Base-by-base conservation (phyloP, 2,797 vertebrate genomes). In the Lutjanus campechanus region DNA sequence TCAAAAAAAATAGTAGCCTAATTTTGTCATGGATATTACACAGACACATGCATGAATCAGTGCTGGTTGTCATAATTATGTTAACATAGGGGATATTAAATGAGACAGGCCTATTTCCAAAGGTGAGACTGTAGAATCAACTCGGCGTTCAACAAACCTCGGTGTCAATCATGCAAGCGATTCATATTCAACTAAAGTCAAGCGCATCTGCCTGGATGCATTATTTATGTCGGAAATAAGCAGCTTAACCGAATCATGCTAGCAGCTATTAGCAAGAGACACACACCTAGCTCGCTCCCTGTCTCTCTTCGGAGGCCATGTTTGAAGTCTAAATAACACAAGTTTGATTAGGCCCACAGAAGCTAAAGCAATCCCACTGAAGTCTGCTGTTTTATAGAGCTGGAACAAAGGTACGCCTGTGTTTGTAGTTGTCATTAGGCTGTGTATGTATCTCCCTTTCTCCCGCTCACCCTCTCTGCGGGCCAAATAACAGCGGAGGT, bases 211-310 rank as follows among this genome's bases (percentile, higher is more conserved):
- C 91, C 93, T 88, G 88, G 91, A 94, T 95, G 93, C 93, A 95
- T 96, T 95, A 95, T 95, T 96, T 95, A 95, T 95, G 92, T 93
- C 89, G 85, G 90, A 93, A 94, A 94, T 95, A 96, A 95, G 93
- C 93, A 90, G 93, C 94, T 95, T 94, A 94, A 95, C 95, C 79
- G 88, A 91, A 92, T 92, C 90, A 71, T 89, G 91, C 94, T 91
- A 92, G 88, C 93, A 95, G 92, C 95, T 95, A 96, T 96, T 94
- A 95, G 92, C 93, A 94, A 69, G 92, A 96, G 95, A 95, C 91
- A 70, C 89, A 84, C 90, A 94, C 91, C 93, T 93, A 90, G 85
- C 88, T 59, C 77, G 77, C 85, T 89, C 85, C 77, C 85, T 46
- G 67, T 88, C 90, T 92, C 89, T 89, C 92, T 80, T 90, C 58